Conservation (phyloP, 2,888 invertebrate genomes). For the Drosophila kambysellisi region DNA sequence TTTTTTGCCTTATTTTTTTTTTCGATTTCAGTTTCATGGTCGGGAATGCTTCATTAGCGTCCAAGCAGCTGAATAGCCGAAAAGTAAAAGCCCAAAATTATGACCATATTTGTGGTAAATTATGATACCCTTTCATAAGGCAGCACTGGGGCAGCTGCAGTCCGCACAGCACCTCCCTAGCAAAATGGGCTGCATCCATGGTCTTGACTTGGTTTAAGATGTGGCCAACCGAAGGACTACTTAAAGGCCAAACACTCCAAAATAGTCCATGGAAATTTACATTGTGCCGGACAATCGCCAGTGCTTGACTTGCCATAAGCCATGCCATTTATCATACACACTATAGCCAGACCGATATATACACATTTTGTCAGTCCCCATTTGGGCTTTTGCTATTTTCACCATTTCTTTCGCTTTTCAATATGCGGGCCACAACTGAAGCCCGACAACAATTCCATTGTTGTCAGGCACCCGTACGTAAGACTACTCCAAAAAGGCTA, state of each 20-base stretch:
- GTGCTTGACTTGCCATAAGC: conserved; percentile 73
- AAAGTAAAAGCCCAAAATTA: conserved; percentile 80
- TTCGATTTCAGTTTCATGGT: conserved; percentile 51
- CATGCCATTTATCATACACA: conserved; percentile 82
- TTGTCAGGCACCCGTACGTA: conserved; percentile 22
- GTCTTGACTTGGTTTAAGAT: conserved; percentile 41
- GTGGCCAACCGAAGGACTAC: conserved; percentile 61
- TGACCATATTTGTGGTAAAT: conserved; percentile 82
- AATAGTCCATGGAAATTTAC: conserved; percentile 74
- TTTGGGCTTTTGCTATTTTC: conserved; percentile 70
- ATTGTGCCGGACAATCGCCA: conserved; percentile 77
- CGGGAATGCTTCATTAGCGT: conserved; percentile 66
- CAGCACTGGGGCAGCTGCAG: conserved; percentile 47
- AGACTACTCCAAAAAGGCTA: conserved; percentile 61
- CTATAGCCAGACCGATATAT: conserved; percentile 49
- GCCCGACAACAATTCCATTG: conserved; percentile 55
- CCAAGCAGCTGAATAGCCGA: conserved; percentile 15
- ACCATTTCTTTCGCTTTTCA: conserved; percentile 79
- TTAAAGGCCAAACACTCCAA: conserved; percentile 56
- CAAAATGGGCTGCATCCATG: conserved; percentile 33
- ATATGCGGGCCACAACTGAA: conserved; percentile 34
- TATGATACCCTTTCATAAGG: conserved; percentile 82
- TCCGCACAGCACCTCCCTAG: conserved; percentile 55
- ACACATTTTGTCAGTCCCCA: conserved; percentile 68
- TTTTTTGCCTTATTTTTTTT: conserved; percentile 23